Evolutionary conservation across 92 coral and sea anemone genomes (phyloP).

Genomic region (Hydrozoanthus gracilis): DNA sequence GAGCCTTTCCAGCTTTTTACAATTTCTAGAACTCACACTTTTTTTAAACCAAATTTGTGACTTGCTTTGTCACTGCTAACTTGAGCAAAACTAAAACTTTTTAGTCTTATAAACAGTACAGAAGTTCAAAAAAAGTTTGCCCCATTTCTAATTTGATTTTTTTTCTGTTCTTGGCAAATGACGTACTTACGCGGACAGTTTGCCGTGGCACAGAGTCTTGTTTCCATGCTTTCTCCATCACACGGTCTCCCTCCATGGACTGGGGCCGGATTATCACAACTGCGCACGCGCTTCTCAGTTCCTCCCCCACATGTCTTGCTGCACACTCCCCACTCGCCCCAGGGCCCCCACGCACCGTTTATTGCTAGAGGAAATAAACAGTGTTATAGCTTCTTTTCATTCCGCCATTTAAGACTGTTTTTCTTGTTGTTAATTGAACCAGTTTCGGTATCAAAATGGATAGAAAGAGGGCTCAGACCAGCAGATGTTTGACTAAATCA

Average conservation of each 20-base stretch:
- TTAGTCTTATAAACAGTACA: no score
- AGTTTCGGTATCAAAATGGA: no score
- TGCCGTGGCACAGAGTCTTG: not conserved
- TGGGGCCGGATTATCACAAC: slow-evolving; percentile 26
- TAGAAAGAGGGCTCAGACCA: no score
- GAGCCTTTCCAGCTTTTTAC: no score
- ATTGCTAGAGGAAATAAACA: not conserved
- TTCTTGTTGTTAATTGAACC: not conserved
- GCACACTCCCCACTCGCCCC: slow-evolving; percentile 1
- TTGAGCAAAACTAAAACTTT: no score
- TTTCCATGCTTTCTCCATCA: not conserved
- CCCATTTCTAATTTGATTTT: not conserved
- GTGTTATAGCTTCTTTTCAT: not conserved
- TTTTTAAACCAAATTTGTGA: no score
- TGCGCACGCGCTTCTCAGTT: slow-evolving; percentile 9
- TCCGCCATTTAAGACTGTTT: no score
- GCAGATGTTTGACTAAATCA: no score
- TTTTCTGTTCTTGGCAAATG: not conserved
- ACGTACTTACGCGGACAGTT: slow-evolving; percentile 26
- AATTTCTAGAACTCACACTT: no score
- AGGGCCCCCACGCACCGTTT: slow-evolving; percentile 22
- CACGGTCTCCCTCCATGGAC: slow-evolving; percentile 14
- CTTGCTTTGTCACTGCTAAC: no score
- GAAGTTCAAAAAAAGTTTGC: no score
- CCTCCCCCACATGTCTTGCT: slow-evolving; percentile 24